Percentiles rank a stretch among this genome's conserved stretches.
These are phyloP conservation scores for Cybosia mesomella DNA, from an alignment of 2,888 invertebrate genomes.

Conservation along the genomic window DNA sequence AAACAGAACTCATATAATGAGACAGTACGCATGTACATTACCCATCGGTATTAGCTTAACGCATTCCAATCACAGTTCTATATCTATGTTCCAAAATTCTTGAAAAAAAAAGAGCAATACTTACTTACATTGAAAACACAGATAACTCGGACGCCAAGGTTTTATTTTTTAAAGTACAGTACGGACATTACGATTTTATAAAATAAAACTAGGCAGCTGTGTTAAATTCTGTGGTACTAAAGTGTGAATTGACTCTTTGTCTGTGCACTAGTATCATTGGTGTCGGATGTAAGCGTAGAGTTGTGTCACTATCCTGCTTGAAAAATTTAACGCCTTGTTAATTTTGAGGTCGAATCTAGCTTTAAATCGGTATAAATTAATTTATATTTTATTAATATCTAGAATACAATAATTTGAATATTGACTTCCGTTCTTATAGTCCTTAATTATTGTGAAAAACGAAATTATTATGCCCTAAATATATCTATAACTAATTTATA, in stretches of 20 bases:
- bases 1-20: background rate
- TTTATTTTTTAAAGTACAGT: background rate
- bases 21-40: no score
- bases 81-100: no score
- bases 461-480: no score
- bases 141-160: background rate
- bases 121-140: background rate
- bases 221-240: no score
- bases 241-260: no score
- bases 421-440: background rate
- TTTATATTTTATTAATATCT: background rate
- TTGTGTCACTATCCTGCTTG: background rate
- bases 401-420: background rate
- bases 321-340: background rate
- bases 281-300: background rate
- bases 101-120: background rate
- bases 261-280: no score
- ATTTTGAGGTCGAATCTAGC: background rate
- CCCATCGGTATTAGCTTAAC: no score
- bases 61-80: no score
- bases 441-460: no score
- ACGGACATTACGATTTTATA: background rate
- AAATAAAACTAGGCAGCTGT: no score
- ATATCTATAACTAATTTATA: no score
- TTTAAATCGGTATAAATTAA: no score